A percentile compares a stretch with the other conserved stretches of the same genome.
phyloP scores from a whole-genome alignment of 64 coral and sea anemone species.

The Stichodactyla helianthus region DNA sequence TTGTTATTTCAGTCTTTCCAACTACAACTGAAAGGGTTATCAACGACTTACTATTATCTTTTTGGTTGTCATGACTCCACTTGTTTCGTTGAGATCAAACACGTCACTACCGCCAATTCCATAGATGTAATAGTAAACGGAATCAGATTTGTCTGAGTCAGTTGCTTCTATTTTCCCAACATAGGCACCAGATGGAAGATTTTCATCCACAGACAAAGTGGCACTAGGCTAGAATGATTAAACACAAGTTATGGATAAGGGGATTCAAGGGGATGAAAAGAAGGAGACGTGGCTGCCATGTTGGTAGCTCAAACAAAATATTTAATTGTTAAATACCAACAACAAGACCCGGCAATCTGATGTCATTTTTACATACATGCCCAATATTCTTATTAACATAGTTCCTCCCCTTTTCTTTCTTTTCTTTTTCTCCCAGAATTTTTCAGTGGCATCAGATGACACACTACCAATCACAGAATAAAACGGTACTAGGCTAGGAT shows the following conservation, averaged over 20 bases:
- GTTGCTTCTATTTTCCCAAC: conserved; percentile 58
- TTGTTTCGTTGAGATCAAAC: conserved; percentile 69
- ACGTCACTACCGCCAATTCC: conserved; percentile 40
- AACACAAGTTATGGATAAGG: no score
- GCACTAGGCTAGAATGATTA: no score
- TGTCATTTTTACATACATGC: no score
- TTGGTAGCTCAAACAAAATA: no score
- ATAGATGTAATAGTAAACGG: conserved; percentile 60
- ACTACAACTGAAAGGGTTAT: neutral
- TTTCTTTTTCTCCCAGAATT: no score
- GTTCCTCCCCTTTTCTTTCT: no score
- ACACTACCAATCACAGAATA: conserved; percentile 65
- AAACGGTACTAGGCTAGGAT: neutral
- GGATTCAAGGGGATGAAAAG: no score
- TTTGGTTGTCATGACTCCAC: conserved; percentile 61
- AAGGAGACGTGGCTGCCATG: no score
- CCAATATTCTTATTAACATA: no score
- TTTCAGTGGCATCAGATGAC: conserved; percentile 30
- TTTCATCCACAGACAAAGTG: no score
- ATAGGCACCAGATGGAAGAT: no score
- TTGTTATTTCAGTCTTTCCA: no score
- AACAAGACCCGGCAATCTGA: neutral
- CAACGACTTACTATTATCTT: conserved; percentile 53
- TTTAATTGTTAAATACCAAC: neutral
- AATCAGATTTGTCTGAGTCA: conserved; percentile 47